Base-by-base conservation (phyloP, 2,797 vertebrate species). In the Microctenopoma stevenorrisi region DNA sequence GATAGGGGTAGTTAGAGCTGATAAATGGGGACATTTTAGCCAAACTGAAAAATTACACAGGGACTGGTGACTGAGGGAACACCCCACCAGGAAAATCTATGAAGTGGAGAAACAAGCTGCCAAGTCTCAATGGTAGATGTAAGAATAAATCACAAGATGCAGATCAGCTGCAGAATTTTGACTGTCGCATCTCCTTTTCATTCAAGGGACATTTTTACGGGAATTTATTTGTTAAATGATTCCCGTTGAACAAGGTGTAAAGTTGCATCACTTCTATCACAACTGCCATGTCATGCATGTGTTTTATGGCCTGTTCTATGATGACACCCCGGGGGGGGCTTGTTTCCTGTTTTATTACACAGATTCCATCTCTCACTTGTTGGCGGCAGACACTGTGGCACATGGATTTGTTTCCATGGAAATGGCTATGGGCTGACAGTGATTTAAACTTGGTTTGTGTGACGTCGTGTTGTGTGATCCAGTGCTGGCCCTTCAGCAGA, bases 391-490 rank as follows among this genome's bases (percentile, higher is more conserved):
- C 65, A 22, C 68, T 33, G 48, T 65, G 63, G 74, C 55, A 38
- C 37, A 64, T 81, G 68, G 79, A 62, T 84, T 78, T 72, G 68
- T 78, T 80, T 72, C 65, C 79, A 64, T 68, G 70, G 82, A 77
- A 84, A 84, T 71, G 57, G 51, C 74, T 64, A 57, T 74, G 55
- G 64, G 66, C 67, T 64, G 75, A 83, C 84, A 81, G 72, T 90
- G 87, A 89, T 89, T 89, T 80, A 81, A 87, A 77, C 78, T 59
- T 70, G 67, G 83, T 88, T 88, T 83, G 68, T 74, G 82, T 84
- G 80, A 74, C 77, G 75, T 74, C 69, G 78, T 79, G 68, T 74
- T 71, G 78, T 79, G 68, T 55, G 69, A 91, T 81, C 69, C 72
- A 76, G 40, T 69, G 53, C 80, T 46, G 55, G 72, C 83, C 80